Evolutionary conservation across 1,140 invertebrate genomes (phyloP).

Genomic region (Rhynchophorus ferrugineus): DNA sequence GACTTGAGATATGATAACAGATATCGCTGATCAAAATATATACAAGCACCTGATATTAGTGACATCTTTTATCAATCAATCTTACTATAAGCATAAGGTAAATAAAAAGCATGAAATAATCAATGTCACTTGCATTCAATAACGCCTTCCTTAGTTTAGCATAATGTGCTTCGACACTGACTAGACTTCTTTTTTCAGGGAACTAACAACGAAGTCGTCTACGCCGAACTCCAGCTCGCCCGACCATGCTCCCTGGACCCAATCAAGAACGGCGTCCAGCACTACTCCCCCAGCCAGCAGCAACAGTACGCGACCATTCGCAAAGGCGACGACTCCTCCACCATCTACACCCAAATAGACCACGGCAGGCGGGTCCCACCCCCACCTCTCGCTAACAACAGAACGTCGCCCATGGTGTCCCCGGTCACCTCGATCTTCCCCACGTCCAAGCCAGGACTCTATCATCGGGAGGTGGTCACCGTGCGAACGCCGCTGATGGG

Average conservation of each 20-base stretch:
- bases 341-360: constrained; percentile 65
- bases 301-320: constrained; percentile 32
- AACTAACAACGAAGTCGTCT: constrained; percentile 55
- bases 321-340: constrained; percentile 48
- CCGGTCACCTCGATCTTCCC: constrained; percentile 36
- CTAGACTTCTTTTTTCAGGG: constrained; percentile 14
- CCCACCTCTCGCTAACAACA: constrained; percentile 28
- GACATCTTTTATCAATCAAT: no score
- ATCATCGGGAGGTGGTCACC: constrained; percentile 67
- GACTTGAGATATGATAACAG: no score
- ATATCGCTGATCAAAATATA: no score
- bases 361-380: constrained; percentile 43
- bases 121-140: no score
- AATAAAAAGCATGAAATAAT: no score
- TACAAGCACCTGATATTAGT: no score
- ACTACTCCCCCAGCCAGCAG: constrained; percentile 28
- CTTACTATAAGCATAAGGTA: no score
- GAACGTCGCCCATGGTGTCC: constrained; percentile 36
- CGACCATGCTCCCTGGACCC: constrained; percentile 48
- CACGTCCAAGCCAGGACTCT: constrained; percentile 31
- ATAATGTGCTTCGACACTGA: no score
- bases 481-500: constrained; percentile 72
- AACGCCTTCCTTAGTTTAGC: no score
- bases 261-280: constrained; percentile 42
- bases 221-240: constrained; percentile 58